Evolutionary conservation across 1,140 invertebrate genomes (phyloP), one percentile per base, ranked within the genome.

Genomic region (Luehdorfia chinensis): DNA sequence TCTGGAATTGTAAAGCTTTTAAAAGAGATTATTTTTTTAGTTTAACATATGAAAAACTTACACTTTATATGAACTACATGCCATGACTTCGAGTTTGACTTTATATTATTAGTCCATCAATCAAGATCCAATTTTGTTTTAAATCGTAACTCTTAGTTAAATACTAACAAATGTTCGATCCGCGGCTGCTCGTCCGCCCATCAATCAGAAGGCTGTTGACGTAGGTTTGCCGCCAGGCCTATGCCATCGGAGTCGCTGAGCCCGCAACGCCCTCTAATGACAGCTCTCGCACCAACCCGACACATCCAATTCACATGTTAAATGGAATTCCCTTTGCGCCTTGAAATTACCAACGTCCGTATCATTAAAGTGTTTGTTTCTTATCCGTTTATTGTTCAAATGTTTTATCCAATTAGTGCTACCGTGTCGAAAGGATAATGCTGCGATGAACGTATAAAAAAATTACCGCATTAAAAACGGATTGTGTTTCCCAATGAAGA

Each of bases 391-490:
- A 75, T 80, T 75, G 60, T 76, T 63, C 61, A 72, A 58, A 73
- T 66, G 65, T 77, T 80, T 80, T 63, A 78, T 75, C 83, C 83
- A 84, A 86, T 86, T 86, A 86, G 79, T 77, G 79, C 83, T 86
- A 84, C 83, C 83, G 83, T 86, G 83, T 86, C 83, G 79, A 86
- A 86, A 84, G 79, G 76, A 84, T 86, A 86, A 86, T 86, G 69
- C 59, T 64, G 71, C 74, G 73, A 78, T 79, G 75, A 77, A 78
- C 66, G 59, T 55, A 80, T 77, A 70, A 83, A 84, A 63, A 65
- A 66, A 70, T 80, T 76, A 81, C 65, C 72, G 69, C 45, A 66
- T 78, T 78, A 75, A 78, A 76, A 78, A 65, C 72, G 67, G 72
- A 60, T 70, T 73, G 63, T 65, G 59, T 62, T 61, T 53, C 50